Base-by-base conservation (phyloP, 2,888 invertebrate genomes). In the Andrena flavipes region DNA sequence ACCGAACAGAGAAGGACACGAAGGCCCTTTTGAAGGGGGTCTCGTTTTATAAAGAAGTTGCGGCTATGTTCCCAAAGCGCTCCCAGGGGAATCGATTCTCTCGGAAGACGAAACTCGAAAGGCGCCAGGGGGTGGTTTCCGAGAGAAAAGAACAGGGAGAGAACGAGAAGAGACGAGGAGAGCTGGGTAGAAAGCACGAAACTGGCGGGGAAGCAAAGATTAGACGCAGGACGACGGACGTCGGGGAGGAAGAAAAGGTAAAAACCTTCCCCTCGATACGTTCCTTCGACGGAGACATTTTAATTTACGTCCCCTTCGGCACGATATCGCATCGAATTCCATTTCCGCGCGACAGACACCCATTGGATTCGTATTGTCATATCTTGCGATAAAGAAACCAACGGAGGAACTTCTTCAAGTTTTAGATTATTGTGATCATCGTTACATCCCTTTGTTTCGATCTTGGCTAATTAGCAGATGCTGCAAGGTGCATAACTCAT, bases 241-340 rank as follows among this genome's bases (percentile, higher is more conserved):
- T 68, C 59, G 64, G 75, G 33, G 63, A 72, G 80, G 65, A 70
- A 68, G 74, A 65, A 63, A 65, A 82, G 73, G 78, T 33, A 83
- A 84, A 82, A 83, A 82, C 69, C 64, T 30, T 67, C 71, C 80
- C 78, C 77, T 74, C 84, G 84, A 85, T 80, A 79, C 81, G 86
- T 75, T 82, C 35, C 80, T 76, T 73, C 80, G 85, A 82, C 74
- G 86, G 88, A 90, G 91, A 92, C 88, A 90, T 92, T 92, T 92
- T 92, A 92, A 92, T 92, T 92, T 91, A 91, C 90, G 90, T 86
- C 86, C 87, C 88, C 87, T 85, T 80, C 80, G 54, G 80, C 80
- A 76, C 81, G 88, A 87, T 82, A 84, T 88, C 90, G 87, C 87
- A 88, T 89, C 88, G 88, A 89, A 90, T 88, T 89, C 89, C 85